These are phyloP conservation scores for Pogoniulus pusillus DNA, from an alignment of 2,797 vertebrate genomes.

Conservation along the genomic window DNA sequence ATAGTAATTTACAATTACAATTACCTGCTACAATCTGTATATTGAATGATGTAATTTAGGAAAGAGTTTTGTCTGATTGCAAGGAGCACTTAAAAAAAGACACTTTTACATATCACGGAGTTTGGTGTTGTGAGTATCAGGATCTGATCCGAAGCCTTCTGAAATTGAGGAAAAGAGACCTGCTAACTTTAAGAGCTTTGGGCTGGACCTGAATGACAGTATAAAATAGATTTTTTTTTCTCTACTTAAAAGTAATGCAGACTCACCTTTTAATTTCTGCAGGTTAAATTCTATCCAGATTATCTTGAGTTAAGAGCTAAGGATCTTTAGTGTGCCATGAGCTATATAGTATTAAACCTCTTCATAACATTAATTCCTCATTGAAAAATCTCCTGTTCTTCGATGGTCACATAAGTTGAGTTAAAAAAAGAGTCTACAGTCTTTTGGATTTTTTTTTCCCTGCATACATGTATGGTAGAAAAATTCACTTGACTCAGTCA, in stretches of 20 bases:
- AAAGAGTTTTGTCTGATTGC: slow-evolving; percentile 66
- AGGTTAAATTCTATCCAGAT: slow-evolving; percentile 51
- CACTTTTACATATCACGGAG: slow-evolving; percentile 40
- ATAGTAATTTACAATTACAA: slow-evolving; percentile 69
- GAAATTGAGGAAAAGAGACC: neutral
- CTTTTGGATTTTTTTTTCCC: slow-evolving; percentile 8
- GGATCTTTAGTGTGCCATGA: neutral
- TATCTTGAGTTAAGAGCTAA: slow-evolving; percentile 54
- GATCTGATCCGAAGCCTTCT: slow-evolving; percentile 42
- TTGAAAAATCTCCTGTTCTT: slow-evolving; percentile 44
- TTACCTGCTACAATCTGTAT: slow-evolving; percentile 60
- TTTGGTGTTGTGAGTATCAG: slow-evolving; percentile 40
- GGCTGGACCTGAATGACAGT: slow-evolving; percentile 2
- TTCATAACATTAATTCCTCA: slow-evolving; percentile 46
- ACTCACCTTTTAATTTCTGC: slow-evolving; percentile 51
- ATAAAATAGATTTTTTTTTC: slow-evolving; percentile 33
- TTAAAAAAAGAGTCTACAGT: neutral
- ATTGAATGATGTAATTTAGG: slow-evolving; percentile 64
- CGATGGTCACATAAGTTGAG: neutral
- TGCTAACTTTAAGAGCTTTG: slow-evolving; percentile 32
- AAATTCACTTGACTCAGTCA: slow-evolving; percentile 3
- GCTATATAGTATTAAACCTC: slow-evolving; percentile 25
- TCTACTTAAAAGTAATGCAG: neutral
- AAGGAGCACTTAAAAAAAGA: slow-evolving; percentile 59
- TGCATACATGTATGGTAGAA: neutral